phyloP scores from a whole-genome alignment of 1,140 invertebrate genomes.

The Drosophila murphyi region DNA sequence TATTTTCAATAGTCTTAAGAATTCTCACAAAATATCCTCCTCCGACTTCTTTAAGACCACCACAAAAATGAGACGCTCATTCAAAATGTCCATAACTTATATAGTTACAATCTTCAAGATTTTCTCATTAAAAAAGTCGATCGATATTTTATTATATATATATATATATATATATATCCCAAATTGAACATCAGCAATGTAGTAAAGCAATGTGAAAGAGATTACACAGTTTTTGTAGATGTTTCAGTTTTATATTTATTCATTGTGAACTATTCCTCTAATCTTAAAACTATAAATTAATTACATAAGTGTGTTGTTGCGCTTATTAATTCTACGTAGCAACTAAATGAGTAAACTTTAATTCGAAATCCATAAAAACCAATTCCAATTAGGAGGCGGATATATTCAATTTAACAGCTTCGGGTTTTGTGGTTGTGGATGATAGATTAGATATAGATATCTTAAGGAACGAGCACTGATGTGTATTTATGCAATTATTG shows the following conservation, averaged over 20 bases:
- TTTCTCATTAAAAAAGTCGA: too few relatives aligned
- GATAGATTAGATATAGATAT: not conserved
- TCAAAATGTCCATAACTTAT: too few relatives aligned
- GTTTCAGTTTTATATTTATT: constrained; percentile 62
- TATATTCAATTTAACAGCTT: constrained; percentile 22
- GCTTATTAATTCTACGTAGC: constrained; percentile 10
- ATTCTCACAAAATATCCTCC: too few relatives aligned
- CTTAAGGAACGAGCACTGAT: constrained; percentile 41
- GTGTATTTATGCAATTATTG: not conserved
- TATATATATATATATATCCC: too few relatives aligned
- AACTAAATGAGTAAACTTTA: not conserved
- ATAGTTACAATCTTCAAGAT: too few relatives aligned
- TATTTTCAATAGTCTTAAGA: too few relatives aligned
- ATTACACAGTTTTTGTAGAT: not conserved
- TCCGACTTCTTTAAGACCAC: too few relatives aligned
- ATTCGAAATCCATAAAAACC: constrained; percentile 7
- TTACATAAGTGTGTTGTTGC: constrained; percentile 31
- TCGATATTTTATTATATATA: too few relatives aligned
- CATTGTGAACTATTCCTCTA: constrained; percentile 44
- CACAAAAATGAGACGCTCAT: too few relatives aligned
- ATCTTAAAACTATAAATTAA: constrained; percentile 48
- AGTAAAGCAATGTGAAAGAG: not conserved
- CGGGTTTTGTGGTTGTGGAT: not conserved
- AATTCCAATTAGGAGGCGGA: not conserved
- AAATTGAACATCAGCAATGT: not conserved